Evolutionary conservation across 1,140 invertebrate genomes (phyloP).

Genomic region (Helicoverpa armigera): DNA sequence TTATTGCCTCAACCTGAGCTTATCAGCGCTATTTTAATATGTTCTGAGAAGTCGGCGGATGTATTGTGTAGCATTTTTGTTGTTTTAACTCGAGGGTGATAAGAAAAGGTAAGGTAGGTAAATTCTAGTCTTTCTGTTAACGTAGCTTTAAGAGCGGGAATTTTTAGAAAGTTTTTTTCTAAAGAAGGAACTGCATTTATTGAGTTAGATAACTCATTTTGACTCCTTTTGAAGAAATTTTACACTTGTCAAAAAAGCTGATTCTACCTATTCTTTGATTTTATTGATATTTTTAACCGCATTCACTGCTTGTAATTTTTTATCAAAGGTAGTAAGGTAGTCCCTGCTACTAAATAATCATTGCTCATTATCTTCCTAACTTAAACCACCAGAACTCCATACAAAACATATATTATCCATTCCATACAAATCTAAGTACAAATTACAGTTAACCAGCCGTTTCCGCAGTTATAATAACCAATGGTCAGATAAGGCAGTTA

Average conservation of each 20-base stretch:
- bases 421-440: conserved; percentile 32
- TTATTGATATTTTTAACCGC: too few relatives aligned
- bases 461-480: conserved; percentile 18
- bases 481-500: conserved; percentile 8
- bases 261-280: too few relatives aligned
- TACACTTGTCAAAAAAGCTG: too few relatives aligned
- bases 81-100: not conserved
- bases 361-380: not conserved
- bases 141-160: too few relatives aligned
- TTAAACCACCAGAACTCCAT: not conserved
- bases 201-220: too few relatives aligned
- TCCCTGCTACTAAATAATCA: too few relatives aligned
- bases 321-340: too few relatives aligned
- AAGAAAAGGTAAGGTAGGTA: not conserved
- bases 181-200: too few relatives aligned
- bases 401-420: not conserved
- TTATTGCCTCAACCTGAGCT: conserved; percentile 56
- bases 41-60: conserved; percentile 45
- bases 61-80: not conserved
- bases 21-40: conserved; percentile 54
- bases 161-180: too few relatives aligned
- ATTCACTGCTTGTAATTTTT: too few relatives aligned
- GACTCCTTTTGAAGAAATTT: too few relatives aligned
- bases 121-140: not conserved
- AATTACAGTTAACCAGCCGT: conserved; percentile 32